A percentile compares a stretch with the other conserved stretches of the same genome.
These are phyloP conservation scores for Smittia aterrima DNA, from an alignment of 2,888 invertebrate species.

Conservation along the genomic window DNA sequence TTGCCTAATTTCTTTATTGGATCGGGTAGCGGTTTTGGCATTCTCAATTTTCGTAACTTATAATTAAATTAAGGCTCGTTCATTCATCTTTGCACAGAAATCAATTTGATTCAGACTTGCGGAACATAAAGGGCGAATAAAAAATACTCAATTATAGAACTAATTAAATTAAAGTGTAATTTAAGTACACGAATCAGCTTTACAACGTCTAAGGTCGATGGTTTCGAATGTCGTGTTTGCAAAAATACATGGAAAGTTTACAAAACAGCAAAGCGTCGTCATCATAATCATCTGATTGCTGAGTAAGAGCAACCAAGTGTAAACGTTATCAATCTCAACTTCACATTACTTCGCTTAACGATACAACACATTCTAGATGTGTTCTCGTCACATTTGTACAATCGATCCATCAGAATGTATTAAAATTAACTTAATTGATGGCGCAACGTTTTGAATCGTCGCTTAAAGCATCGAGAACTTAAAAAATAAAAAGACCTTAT, in stretches of 20 bases:
- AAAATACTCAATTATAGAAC: not conserved
- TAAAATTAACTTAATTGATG: slow-evolving; percentile 4
- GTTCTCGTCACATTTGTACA: not conserved
- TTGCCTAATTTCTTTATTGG: not conserved
- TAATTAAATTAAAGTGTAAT: not conserved
- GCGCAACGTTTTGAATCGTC: not conserved
- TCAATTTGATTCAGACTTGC: slow-evolving; percentile 13
- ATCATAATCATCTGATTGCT: not conserved
- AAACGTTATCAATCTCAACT: not conserved
- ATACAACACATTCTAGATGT: not conserved
- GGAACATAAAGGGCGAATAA: not conserved
- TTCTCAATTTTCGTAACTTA: not conserved
- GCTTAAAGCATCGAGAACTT: not conserved
- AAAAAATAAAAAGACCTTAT: not conserved
- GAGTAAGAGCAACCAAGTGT: not conserved
- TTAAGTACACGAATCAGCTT: slow-evolving; percentile 16
- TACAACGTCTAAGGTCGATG: not conserved
- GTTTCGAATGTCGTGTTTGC: not conserved
- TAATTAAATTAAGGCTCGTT: slow-evolving; percentile 23
- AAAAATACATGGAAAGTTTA: not conserved
- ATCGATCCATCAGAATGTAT: not conserved
- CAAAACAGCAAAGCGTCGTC: not conserved
- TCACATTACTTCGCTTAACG: not conserved
- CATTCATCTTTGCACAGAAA: not conserved
- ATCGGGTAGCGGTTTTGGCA: not conserved